Percentiles rank a stretch among this genome's conserved stretches.
Evolutionary conservation across 1,140 invertebrate species (phyloP).

Genomic region (Plutomurus gul): DNA sequence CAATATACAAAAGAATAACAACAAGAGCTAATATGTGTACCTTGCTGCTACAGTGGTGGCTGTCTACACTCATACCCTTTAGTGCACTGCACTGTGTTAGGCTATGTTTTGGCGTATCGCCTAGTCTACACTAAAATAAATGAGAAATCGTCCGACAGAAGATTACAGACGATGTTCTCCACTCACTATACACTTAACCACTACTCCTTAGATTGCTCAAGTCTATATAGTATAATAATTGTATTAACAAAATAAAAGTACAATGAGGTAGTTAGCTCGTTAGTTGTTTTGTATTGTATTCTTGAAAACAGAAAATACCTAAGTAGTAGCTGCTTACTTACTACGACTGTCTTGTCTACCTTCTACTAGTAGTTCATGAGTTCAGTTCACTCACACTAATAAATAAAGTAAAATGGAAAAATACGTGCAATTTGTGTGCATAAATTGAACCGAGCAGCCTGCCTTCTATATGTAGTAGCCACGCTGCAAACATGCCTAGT

Average conservation of each 20-base stretch:
- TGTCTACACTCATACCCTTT: not conserved
- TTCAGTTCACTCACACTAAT: not conserved
- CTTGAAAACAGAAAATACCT: too few species aligned
- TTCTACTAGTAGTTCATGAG: not conserved
- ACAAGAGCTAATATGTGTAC: not conserved
- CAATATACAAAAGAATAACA: too few species aligned
- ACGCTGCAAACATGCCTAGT: not conserved
- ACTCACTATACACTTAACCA: not conserved
- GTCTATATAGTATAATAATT: not conserved
- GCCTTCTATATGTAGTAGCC: not conserved
- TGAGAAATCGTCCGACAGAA: slow-evolving; percentile 1
- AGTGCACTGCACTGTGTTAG: too few species aligned
- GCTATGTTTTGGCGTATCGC: not conserved
- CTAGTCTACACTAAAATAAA: not conserved
- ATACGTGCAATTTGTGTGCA: too few species aligned
- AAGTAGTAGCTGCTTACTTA: too few species aligned
- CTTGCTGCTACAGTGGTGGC: not conserved
- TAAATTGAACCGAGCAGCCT: too few species aligned
- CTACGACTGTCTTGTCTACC: too few species aligned
- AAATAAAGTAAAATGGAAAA: too few species aligned
- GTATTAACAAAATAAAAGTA: not conserved
- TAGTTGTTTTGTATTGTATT: not conserved
- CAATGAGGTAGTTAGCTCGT: not conserved
- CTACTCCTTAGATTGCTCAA: not conserved
- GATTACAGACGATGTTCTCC: not conserved